Conservation (phyloP, 1,140 invertebrate genomes). For the Campoletis sonorensis region DNA sequence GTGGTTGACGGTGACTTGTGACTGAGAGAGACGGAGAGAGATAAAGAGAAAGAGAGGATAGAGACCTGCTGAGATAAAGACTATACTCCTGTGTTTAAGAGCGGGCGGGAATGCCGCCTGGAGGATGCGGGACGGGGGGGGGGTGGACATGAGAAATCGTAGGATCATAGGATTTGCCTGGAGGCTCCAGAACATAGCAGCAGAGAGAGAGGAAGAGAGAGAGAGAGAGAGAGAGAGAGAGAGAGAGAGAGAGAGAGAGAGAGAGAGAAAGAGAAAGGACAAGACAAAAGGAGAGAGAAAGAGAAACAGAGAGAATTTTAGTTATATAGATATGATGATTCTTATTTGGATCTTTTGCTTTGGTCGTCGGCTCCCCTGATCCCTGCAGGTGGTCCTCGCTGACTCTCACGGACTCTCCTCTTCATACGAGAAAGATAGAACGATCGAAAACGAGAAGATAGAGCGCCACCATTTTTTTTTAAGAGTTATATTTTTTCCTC, state of each 20-base stretch:
- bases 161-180: constrained; percentile 27
- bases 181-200: not conserved
- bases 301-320: not conserved
- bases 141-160: constrained; percentile 8
- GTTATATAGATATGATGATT: constrained; percentile 22
- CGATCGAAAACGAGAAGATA: not conserved
- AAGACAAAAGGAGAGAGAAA: not conserved
- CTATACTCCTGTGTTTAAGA: constrained; percentile 8
- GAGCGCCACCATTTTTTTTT: constrained; percentile 11
- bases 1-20: not conserved
- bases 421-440: not conserved
- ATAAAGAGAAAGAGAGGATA: no score
- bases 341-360: not conserved
- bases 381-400: constrained; percentile 43
- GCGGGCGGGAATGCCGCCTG: constrained; percentile 4
- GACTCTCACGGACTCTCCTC: constrained; percentile 10
- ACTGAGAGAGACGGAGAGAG: not conserved
- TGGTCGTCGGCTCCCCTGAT: constrained; percentile 18
- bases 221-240: not conserved
- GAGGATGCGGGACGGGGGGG: not conserved
- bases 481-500: constrained; percentile 18
- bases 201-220: not conserved
- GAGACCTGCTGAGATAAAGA: constrained; percentile 29
- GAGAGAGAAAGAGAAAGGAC: not conserved
- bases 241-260: not conserved